phyloP scores from a whole-genome alignment of 2,888 invertebrate genomes.

The Drosophila niveifrons region DNA sequence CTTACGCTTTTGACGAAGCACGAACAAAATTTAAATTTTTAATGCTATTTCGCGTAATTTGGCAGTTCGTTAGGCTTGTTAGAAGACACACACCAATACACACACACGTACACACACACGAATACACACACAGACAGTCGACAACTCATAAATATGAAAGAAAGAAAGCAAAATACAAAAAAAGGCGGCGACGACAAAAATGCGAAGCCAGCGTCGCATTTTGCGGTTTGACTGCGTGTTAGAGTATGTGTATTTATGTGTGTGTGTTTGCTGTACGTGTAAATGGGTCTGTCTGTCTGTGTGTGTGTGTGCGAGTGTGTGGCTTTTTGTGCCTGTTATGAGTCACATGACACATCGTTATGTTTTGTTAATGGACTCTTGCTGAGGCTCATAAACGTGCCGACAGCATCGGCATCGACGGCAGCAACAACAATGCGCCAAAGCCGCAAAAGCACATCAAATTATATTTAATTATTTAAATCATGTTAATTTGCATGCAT shows the following conservation, averaged over 20 bases:
- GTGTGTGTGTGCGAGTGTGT: slow-evolving; percentile 34
- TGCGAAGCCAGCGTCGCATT: slow-evolving; percentile 57
- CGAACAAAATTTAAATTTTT: slow-evolving; percentile 78
- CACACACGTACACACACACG: slow-evolving; percentile 18
- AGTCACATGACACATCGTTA: slow-evolving; percentile 83
- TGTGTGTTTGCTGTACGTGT: slow-evolving; percentile 15
- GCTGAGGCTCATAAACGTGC: slow-evolving; percentile 60
- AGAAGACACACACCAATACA: slow-evolving; percentile 46
- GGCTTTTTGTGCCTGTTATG: slow-evolving; percentile 64
- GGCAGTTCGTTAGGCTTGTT: slow-evolving; percentile 81
- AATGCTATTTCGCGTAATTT: slow-evolving; percentile 81
- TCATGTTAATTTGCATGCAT: slow-evolving; percentile 77
- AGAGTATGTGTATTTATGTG: slow-evolving; percentile 28
- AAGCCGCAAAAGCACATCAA: slow-evolving; percentile 71
- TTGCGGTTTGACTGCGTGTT: slow-evolving; percentile 56
- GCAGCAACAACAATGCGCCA: slow-evolving; percentile 21
- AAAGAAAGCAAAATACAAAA: slow-evolving; percentile 56
- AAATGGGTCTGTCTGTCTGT: too few species aligned
- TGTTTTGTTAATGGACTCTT: slow-evolving; percentile 82
- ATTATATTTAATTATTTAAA: slow-evolving; percentile 80
- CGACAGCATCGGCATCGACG: slow-evolving; percentile 25
- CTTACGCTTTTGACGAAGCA: slow-evolving; percentile 61
- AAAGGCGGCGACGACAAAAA: slow-evolving; percentile 15
- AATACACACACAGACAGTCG: slow-evolving; percentile 31
- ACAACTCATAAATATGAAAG: slow-evolving; percentile 68